Evolutionary conservation across 2,797 vertebrate species (phyloP), one percentile per base, ranked within the genome.

Genomic region (Gorsachius magnificus): DNA sequence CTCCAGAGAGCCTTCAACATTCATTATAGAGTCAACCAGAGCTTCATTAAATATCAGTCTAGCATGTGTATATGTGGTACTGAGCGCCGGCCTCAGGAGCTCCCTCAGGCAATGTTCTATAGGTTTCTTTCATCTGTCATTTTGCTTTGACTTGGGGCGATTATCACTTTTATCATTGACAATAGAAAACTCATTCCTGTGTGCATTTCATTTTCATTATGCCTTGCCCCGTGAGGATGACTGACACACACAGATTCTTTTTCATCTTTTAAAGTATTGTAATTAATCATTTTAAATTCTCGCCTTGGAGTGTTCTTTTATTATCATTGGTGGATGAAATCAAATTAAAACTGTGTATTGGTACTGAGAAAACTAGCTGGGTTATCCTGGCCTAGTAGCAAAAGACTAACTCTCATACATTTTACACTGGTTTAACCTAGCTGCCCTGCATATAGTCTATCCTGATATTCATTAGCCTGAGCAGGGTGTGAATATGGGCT

Each of bases 121-220:
- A 95, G 66, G 87, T 89, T 96, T 88, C 93, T 97, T 97, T 97
- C 96, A 95, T 96, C 95, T 97, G 95, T 97, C 97, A 97, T 96
- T 96, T 93, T 89, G 89, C 93, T 97, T 96, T 95, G 93, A 90
- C 96, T 97, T 9, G 53, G 81, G 91, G 93, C 18, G 10, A 95
- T 97, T 96, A 95, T 89, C 91, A 81, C 94, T 97, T 96, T 97
- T 97, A 97, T 97, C 97, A 90, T 2, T 95, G 96, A 96, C 96
- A 97, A 97, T 95, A 93, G 94, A 93, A 96, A 97, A 95, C 71
- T 86, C 75, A 87, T 95, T 95, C 96, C 95, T 97, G 45, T 89
- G 94, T 94, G 96, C 85, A 93, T 96, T 97, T 95, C 58, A 21
- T 95, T 96, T 96, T 91, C 95, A 96, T 96, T 96, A 94, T 79